Conservation (phyloP, 2,888 invertebrate species). For the Urechis unicinctus region DNA sequence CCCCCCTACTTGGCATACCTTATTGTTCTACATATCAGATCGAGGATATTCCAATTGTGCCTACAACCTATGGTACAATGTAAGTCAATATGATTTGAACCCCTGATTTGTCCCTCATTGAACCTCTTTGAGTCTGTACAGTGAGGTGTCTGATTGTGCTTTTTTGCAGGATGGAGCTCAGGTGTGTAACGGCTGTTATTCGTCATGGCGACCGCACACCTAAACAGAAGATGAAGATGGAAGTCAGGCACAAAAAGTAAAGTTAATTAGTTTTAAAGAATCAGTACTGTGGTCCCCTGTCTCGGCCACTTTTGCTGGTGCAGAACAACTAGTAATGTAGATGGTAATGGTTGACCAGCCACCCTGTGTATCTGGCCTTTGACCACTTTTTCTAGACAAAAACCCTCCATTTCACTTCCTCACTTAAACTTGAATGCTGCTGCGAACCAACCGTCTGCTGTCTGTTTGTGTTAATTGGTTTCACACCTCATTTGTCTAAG, state of each 20-base stretch:
- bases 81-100: constrained; percentile 10
- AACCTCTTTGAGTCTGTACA: not conserved
- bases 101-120: not conserved
- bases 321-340: too few relatives aligned
- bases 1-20: constrained; percentile 88
- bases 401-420: too few relatives aligned
- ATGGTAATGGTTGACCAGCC: too few relatives aligned
- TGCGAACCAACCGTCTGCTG: too few relatives aligned
- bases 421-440: too few relatives aligned
- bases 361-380: too few relatives aligned
- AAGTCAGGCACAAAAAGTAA: constrained; percentile 72
- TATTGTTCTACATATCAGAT: constrained; percentile 72
- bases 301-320: too few relatives aligned
- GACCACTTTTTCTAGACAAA: too few relatives aligned
- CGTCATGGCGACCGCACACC: constrained; percentile 98
- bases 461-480: too few relatives aligned
- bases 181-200: constrained; percentile 96
- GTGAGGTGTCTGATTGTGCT: too few relatives aligned
- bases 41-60: constrained; percentile 97
- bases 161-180: constrained; percentile 64
- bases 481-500: too few relatives aligned
- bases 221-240: constrained; percentile 99
- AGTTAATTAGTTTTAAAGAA: constrained; percentile 1
- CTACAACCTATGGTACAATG: constrained; percentile 65
- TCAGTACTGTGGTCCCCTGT: too few relatives aligned